Evolutionary conservation across 1,140 invertebrate species (phyloP), one percentile per base, ranked within the genome.

Genomic region (Spodoptera litura): DNA sequence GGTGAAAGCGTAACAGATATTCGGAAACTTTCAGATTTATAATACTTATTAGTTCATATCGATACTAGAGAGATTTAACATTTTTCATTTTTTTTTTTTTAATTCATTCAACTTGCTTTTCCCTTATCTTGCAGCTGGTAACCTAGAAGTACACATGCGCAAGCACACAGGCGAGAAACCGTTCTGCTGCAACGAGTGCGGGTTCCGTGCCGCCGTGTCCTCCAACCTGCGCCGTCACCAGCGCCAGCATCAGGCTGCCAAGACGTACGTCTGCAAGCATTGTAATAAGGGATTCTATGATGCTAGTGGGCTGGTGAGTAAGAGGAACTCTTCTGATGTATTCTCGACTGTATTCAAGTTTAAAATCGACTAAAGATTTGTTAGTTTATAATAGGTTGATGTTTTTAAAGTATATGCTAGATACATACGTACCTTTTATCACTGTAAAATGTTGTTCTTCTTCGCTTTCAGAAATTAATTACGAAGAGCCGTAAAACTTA

Each of bases 101-200:
- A 0, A 20, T 20, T 20, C 20, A 20, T 20, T 20, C 20, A 20
- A 0, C 20, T 20, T 20, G 20, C 20, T 20, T 20, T 0, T 20
- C 9, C 15, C 10, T 64, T 38, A 6, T 15, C 59, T 2, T 81
- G 4, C 83, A 94, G 92, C 89, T 5, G 88, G 90, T 20, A 95
- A 95, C 59, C 79, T 95, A 1, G 82, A 88, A 2, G 94, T 93
- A 4, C 95, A 96, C 77, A 85, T 93, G 78, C 91, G 93, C 9
- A 93, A 92, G 0, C 96, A 96, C 85, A 95, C 95, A 0, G 96
- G 95, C 12, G 94, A 94, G 38, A 96, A 96, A 84, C 96, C 96
- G 1, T 96, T 95, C 87, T 88, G 86, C 4, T 97, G 96, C 81
- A 85, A 94, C 8, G 85, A 95, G 59, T 97, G 96, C 85, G 85